A percentile compares a stretch with the other conserved stretches of the same genome.
phyloP scores from a whole-genome alignment of 2,797 vertebrate genomes.

The Microctenopoma stevenorrisi region DNA sequence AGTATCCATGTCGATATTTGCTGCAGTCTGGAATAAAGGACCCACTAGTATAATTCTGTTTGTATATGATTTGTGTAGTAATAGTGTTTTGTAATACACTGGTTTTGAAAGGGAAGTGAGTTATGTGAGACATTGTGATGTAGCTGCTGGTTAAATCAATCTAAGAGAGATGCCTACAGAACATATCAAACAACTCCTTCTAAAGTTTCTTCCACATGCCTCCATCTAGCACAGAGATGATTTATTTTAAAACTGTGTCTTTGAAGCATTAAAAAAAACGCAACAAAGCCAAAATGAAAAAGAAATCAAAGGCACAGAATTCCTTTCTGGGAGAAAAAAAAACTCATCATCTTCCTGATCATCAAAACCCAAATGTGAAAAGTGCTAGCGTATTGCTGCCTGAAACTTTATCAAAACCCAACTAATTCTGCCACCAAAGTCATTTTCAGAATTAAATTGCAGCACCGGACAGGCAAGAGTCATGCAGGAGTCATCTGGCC shows the following conservation, averaged over 20 bases:
- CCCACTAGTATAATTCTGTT: slow-evolving; percentile 20
- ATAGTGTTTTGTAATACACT: slow-evolving; percentile 28
- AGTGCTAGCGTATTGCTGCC: slow-evolving; percentile 47
- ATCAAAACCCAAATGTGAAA: slow-evolving; percentile 75
- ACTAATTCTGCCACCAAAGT: slow-evolving; percentile 61
- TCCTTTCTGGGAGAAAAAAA: slow-evolving; percentile 63
- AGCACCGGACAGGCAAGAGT: slow-evolving; percentile 61
- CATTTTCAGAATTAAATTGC: slow-evolving; percentile 63
- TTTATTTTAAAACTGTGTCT: slow-evolving; percentile 72
- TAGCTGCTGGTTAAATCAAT: slow-evolving; percentile 51
- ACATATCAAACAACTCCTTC: slow-evolving; percentile 59
- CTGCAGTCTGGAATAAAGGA: slow-evolving; percentile 5
- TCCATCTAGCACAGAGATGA: slow-evolving; percentile 51
- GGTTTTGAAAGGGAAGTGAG: background rate
- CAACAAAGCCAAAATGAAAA: slow-evolving; percentile 76
- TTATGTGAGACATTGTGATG: slow-evolving; percentile 23
- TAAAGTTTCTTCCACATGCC: slow-evolving; percentile 47
- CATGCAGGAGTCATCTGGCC: slow-evolving; percentile 62
- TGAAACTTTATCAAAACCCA: slow-evolving; percentile 70
- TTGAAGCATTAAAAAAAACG: slow-evolving; percentile 73
- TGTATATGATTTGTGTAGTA: slow-evolving; percentile 38
- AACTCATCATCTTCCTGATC: slow-evolving; percentile 74
- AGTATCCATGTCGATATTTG: slow-evolving; percentile 22
- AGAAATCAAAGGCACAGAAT: slow-evolving; percentile 70
- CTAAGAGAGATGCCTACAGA: slow-evolving; percentile 39